These are phyloP conservation scores for Sebastes schlegelii DNA, from an alignment of 2,113 vertebrate genomes.

Conservation along the genomic window DNA sequence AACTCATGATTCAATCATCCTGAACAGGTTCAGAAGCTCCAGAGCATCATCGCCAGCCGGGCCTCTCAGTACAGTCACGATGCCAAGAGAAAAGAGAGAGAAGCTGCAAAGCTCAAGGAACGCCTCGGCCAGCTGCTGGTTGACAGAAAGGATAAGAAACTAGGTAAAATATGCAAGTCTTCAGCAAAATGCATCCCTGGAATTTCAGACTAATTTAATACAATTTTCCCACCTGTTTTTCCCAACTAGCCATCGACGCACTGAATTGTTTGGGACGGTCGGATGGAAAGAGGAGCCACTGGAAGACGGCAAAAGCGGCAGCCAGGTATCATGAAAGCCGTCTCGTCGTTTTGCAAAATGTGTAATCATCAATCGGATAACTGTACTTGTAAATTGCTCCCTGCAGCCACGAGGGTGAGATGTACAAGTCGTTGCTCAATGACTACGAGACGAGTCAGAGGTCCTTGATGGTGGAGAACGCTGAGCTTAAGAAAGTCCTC, in stretches of 20 bases:
- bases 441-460: constrained; percentile 93
- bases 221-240: constrained; percentile 23
- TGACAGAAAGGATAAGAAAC: constrained; percentile 94
- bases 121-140: constrained; percentile 93
- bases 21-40: constrained; percentile 94
- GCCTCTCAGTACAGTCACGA: constrained; percentile 97
- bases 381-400: constrained; percentile 55
- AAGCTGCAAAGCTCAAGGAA: constrained; percentile 94
- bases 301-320: constrained; percentile 92
- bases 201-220: background rate
- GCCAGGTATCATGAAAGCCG: constrained; percentile 79
- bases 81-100: constrained; percentile 95
- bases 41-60: constrained; percentile 93
- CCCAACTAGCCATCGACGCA: constrained; percentile 90
- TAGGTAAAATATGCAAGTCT: constrained; percentile 80
- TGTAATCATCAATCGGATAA: background rate
- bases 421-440: constrained; percentile 92
- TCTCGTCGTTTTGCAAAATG: background rate
- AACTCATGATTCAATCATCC: constrained; percentile 6
- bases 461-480: constrained; percentile 92
- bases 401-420: constrained; percentile 92
- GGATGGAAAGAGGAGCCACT: constrained; percentile 95
- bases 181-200: background rate
- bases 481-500: constrained; percentile 95
- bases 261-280: constrained; percentile 94